Percentiles rank a stretch among this genome's conserved stretches.
Evolutionary conservation across 1,140 invertebrate species (phyloP).

Genomic region (Atta cephalotes): DNA sequence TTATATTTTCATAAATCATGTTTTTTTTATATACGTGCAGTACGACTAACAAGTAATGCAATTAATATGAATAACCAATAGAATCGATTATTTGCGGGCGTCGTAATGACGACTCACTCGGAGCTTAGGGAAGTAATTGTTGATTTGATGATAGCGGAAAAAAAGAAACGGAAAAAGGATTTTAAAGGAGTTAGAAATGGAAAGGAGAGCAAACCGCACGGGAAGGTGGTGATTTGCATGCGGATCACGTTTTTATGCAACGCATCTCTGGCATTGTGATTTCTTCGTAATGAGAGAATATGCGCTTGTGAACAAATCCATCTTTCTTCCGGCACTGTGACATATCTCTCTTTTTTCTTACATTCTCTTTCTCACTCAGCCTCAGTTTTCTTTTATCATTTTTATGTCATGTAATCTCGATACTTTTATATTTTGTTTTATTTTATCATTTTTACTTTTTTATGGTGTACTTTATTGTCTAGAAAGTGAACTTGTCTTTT

Average conservation of each 20-base stretch:
- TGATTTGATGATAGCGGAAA: neutral
- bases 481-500: slow-evolving; percentile 2
- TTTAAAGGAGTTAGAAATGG: neutral
- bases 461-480: neutral
- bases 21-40: neutral
- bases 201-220: slow-evolving; percentile 45
- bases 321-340: slow-evolving; percentile 51
- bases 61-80: neutral
- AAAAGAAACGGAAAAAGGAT: slow-evolving; percentile 20
- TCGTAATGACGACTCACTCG: neutral
- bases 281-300: slow-evolving; percentile 82
- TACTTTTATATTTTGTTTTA: neutral
- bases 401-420: neutral
- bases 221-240: slow-evolving; percentile 80
- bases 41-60: neutral
- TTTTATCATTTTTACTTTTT: neutral
- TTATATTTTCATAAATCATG: neutral
- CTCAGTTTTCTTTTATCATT: neutral
- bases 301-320: slow-evolving; percentile 76
- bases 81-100: neutral
- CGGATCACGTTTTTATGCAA: slow-evolving; percentile 82
- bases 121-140: slow-evolving; percentile 19
- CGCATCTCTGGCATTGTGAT: slow-evolving; percentile 81
- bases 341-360: slow-evolving; percentile 38
- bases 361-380: neutral